These are phyloP conservation scores for Rotaria socialis DNA, from an alignment of 2,888 invertebrate species.

Conservation along the genomic window DNA sequence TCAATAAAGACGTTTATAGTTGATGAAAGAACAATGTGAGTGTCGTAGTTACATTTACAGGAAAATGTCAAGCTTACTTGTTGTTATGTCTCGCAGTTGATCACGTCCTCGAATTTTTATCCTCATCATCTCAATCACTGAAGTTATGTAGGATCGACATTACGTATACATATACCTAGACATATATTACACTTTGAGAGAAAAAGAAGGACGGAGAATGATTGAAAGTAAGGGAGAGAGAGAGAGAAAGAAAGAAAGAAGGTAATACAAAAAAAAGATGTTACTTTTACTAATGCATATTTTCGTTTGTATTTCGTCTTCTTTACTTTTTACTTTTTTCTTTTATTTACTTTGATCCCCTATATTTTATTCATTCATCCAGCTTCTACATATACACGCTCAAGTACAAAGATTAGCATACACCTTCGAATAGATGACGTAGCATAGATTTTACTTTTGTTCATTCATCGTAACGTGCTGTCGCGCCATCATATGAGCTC, in stretches of 20 bases:
- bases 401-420: constrained; percentile 26
- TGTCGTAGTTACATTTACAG: neutral
- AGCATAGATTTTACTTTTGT: neutral
- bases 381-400: neutral
- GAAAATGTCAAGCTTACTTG: constrained; percentile 28
- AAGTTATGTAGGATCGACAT: constrained; percentile 16
- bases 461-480: constrained; percentile 21
- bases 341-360: neutral
- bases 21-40: neutral
- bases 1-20: neutral
- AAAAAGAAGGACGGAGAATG: neutral
- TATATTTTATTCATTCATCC: neutral
- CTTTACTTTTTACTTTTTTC: neutral
- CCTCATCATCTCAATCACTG: constrained; percentile 3
- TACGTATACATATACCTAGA: neutral
- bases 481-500: constrained; percentile 11
- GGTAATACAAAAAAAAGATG: neutral
- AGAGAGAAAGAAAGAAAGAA: neutral
- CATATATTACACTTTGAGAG: neutral
- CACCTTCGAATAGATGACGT: constrained; percentile 25
- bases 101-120: constrained; percentile 27
- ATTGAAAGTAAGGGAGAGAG: neutral
- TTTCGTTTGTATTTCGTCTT: neutral
- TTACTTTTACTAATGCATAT: neutral
- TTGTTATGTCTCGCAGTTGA: constrained; percentile 14